A percentile compares a stretch with the other conserved stretches of the same genome.
Conservation (phyloP, 2,797 vertebrate genomes). For the Melanotaenia parkinsoni region DNA sequence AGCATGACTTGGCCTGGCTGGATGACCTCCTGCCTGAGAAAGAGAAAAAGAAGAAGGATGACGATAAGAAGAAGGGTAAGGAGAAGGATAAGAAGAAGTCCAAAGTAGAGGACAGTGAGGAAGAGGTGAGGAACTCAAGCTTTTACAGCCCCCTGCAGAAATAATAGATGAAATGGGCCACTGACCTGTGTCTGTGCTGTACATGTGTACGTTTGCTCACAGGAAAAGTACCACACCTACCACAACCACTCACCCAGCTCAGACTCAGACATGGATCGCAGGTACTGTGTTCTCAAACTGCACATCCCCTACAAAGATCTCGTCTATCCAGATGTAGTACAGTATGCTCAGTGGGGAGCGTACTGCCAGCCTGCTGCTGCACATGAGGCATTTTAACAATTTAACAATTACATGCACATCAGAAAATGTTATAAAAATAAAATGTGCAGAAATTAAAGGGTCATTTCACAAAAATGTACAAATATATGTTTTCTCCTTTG, state of each 20-base stretch:
- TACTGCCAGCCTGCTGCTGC: constrained; percentile 70
- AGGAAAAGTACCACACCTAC: constrained; percentile 89
- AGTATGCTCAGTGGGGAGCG: constrained; percentile 77
- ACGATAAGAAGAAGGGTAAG: constrained; percentile 87
- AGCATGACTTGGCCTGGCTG: constrained; percentile 95
- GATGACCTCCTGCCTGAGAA: constrained; percentile 95
- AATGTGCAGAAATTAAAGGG: constrained; percentile 19
- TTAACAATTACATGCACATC: constrained; percentile 23
- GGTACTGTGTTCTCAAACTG: constrained; percentile 89
- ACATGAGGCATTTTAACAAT: constrained; percentile 43
- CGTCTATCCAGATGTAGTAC: constrained; percentile 66
- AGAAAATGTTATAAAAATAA: not conserved
- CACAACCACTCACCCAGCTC: constrained; percentile 87
- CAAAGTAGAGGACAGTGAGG: constrained; percentile 81
- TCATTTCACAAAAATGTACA: constrained; percentile 15
- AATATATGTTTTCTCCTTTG: not conserved
- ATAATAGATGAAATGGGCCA: not conserved
- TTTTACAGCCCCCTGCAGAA: constrained; percentile 71
- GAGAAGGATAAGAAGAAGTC: constrained; percentile 81
- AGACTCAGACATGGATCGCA: constrained; percentile 91
- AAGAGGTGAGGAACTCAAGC: constrained; percentile 76
- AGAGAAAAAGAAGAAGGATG: constrained; percentile 90
- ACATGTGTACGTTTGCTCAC: constrained; percentile 30
- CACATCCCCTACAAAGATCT: constrained; percentile 85
- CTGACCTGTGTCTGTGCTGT: constrained; percentile 15